These are phyloP conservation scores for Etheostoma cragini DNA, from an alignment of 2,113 vertebrate species.

Conservation along the genomic window DNA sequence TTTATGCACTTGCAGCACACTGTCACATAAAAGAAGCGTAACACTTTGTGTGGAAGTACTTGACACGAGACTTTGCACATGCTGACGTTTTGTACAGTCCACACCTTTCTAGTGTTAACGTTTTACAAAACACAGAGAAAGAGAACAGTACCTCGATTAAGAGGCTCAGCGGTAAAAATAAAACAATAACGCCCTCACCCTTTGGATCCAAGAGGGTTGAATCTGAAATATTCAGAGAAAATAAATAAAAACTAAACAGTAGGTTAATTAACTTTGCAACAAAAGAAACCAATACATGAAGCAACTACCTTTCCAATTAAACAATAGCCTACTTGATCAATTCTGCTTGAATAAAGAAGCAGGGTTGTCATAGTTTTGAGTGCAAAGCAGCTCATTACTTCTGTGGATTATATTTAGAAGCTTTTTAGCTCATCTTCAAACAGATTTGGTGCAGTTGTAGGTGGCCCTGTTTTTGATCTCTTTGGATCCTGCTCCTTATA, in stretches of 20 bases:
- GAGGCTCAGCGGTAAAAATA: constrained; percentile 1
- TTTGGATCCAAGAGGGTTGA: constrained; percentile 44
- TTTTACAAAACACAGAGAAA: background rate
- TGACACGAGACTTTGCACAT: background rate
- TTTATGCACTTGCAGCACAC: background rate
- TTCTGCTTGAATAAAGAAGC: constrained; percentile 49
- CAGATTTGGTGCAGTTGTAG: background rate
- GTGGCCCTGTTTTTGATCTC: constrained; percentile 28
- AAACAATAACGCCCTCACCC: constrained; percentile 5
- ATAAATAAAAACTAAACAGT: constrained; percentile 37
- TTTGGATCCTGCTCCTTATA: background rate
- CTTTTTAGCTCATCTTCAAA: constrained; percentile 22
- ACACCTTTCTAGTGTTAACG: background rate
- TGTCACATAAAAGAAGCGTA: background rate
- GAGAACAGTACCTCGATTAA: constrained; percentile 18
- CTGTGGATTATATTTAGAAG: constrained; percentile 29
- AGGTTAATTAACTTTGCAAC: constrained; percentile 60
- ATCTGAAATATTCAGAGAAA: constrained; percentile 43
- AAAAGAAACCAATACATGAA: constrained; percentile 19
- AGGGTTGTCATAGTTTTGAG: constrained; percentile 1
- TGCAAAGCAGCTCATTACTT: constrained; percentile 29
- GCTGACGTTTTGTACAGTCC: background rate
- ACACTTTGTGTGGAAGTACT: background rate
- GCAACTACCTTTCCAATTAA: constrained; percentile 44
- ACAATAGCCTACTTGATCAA: constrained; percentile 46